Evolutionary conservation across 2,888 invertebrate genomes (phyloP), one percentile per base, ranked within the genome.

Genomic region (Nebria salina): DNA sequence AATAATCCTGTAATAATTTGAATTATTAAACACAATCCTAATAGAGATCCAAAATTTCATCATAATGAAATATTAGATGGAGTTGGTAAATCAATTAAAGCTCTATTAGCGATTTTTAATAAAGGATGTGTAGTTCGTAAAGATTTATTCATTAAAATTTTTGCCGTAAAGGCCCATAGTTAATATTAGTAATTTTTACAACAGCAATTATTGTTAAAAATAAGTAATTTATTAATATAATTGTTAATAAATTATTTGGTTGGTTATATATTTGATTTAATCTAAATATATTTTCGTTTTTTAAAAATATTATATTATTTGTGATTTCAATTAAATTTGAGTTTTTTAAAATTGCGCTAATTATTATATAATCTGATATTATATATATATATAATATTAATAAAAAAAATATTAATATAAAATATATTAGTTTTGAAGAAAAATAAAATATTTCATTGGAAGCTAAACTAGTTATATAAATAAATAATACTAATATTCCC

Each of bases 1-100:
- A 94, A 93, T 87, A 94, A 84, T 68, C 94, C 94, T 41, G 93
- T 92, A 81, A 93, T 83, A 89, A 94, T 92, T 92, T 94, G 94
- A 82, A 91, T 90, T 82, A 91, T 89, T 91, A 93, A 88, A 85
- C 92, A 93, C 88, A 93, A 82, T 72, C 91, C 92, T 90, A 93
- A 84, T 85, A 93, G 84, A 0, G 93, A 93, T 6, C 93, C 93
- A 89, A 93, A 93, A 88, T 94, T 94, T 93, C 94, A 94, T 91
- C 91, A 91, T 64, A 88, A 83, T 70, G 91, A 91, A 87, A 93
- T 93, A 90, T 93, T 93, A 41, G 90, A 88, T 0, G 93, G 93
- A 0, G 92, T 87, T 0, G 93, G 93, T 84, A 93, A 84, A 85
- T 92, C 91, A 86, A 93, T 89, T 88, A 93, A 85, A 0, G 92